Percentiles rank a stretch among this genome's conserved stretches.
phyloP scores from a whole-genome alignment of 2,797 vertebrate species.

The Arrhamphus sclerolepis region DNA sequence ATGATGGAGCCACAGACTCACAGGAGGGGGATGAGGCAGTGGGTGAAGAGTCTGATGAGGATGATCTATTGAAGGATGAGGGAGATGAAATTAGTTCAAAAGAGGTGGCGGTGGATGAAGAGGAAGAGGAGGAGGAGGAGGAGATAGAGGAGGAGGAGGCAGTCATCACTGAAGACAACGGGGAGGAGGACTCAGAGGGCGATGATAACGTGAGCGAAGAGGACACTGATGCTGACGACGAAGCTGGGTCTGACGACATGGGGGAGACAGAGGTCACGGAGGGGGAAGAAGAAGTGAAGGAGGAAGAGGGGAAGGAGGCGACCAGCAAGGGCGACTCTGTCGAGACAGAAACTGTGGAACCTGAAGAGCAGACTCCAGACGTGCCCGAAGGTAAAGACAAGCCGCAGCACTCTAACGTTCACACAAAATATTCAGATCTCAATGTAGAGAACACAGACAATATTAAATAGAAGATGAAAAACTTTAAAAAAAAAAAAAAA shows the following conservation, averaged over 20 bases:
- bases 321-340: not conserved
- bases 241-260: not conserved
- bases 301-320: not conserved
- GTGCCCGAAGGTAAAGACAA: slow-evolving; percentile 40
- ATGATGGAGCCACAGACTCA: too few relatives aligned
- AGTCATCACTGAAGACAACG: not conserved
- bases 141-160: not conserved
- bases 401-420: not conserved
- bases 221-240: not conserved
- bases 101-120: not conserved
- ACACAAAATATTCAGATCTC: not conserved
- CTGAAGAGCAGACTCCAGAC: slow-evolving; percentile 11
- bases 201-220: not conserved
- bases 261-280: not conserved
- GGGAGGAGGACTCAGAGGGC: not conserved
- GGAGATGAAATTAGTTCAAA: too few relatives aligned
- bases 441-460: not conserved
- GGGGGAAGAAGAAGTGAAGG: not conserved
- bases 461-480: too few relatives aligned
- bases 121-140: not conserved
- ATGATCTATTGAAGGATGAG: not conserved
- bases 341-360: slow-evolving; percentile 7
- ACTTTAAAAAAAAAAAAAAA: too few relatives aligned
- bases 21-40: too few relatives aligned
- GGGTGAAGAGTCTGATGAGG: not conserved